Conservation (phyloP, 2,797 vertebrate genomes). For the Odontamblyopus lacepedii region DNA sequence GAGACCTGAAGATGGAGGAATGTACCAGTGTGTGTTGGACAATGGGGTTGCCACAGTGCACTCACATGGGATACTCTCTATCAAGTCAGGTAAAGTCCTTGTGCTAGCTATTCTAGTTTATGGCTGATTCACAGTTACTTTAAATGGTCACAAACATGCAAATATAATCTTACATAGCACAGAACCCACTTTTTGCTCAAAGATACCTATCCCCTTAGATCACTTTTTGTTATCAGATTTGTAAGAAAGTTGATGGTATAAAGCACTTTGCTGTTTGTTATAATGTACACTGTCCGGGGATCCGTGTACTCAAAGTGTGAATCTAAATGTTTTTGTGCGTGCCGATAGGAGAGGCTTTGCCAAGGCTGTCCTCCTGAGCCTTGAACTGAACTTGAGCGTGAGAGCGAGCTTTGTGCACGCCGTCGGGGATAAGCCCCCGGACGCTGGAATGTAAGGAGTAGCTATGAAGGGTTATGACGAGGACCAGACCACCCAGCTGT, state of each 20-base stretch:
- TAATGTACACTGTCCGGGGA: conserved; percentile 49
- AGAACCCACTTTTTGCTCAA: neutral
- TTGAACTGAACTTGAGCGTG: conserved; percentile 63
- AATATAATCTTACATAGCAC: neutral
- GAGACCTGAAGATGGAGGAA: conserved; percentile 78
- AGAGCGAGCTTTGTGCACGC: conserved; percentile 79
- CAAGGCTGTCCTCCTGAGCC: conserved; percentile 69
- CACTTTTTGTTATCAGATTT: neutral
- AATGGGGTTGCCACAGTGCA: conserved; percentile 84
- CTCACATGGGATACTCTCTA: conserved; percentile 79
- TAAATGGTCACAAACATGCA: neutral
- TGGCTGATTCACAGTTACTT: neutral
- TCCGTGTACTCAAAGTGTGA: conserved; percentile 33
- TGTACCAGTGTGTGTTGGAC: conserved; percentile 89
- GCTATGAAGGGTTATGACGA: conserved; percentile 77
- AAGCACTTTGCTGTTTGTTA: neutral
- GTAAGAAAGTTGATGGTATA: neutral
- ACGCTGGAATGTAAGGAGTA: conserved; percentile 83
- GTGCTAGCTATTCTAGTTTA: neutral
- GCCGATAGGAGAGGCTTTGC: conserved; percentile 52
- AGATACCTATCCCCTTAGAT: neutral
- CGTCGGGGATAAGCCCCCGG: conserved; percentile 75
- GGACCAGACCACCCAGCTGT: conserved; percentile 83
- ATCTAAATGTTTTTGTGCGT: conserved; percentile 32
- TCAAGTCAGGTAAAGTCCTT: conserved; percentile 75